A percentile compares a stretch with the other conserved stretches of the same genome.
phyloP scores from a whole-genome alignment of 1,140 invertebrate genomes.

The Drosophila rufa region DNA sequence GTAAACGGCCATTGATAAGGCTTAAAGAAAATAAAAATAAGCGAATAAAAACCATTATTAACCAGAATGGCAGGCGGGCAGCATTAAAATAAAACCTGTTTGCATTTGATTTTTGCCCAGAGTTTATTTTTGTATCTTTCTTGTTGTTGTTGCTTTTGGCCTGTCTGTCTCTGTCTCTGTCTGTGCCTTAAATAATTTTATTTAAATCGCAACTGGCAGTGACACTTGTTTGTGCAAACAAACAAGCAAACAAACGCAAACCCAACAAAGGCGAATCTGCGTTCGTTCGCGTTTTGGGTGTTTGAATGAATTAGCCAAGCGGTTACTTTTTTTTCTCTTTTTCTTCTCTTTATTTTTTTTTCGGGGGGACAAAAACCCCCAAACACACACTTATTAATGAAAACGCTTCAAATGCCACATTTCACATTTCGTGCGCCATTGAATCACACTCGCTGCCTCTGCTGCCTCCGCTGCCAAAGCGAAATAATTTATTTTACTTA shows the following conservation, averaged over 20 bases:
- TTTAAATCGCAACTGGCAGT: slow-evolving; percentile 74
- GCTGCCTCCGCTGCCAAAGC: slow-evolving; percentile 11
- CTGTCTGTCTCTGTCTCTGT: slow-evolving; percentile 43
- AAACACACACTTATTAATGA: slow-evolving; percentile 70
- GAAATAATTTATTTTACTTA: slow-evolving; percentile 49
- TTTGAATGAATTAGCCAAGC: slow-evolving; percentile 69
- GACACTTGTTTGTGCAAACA: slow-evolving; percentile 75
- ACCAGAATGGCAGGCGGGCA: slow-evolving; percentile 35
- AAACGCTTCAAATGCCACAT: slow-evolving; percentile 77
- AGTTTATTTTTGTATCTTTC: slow-evolving; percentile 41
- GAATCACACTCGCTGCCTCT: slow-evolving; percentile 54
- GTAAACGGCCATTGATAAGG: slow-evolving; percentile 42
- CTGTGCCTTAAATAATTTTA: slow-evolving; percentile 66
- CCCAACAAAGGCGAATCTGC: slow-evolving; percentile 42
- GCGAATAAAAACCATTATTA: slow-evolving; percentile 30
- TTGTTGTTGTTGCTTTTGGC: slow-evolving; percentile 18
- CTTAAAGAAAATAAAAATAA: background rate
- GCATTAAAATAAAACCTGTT: slow-evolving; percentile 58
- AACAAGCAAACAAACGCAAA: slow-evolving; percentile 55
- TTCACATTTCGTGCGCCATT: slow-evolving; percentile 66
- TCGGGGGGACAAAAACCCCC: slow-evolving; percentile 2
- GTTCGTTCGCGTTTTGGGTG: slow-evolving; percentile 33
- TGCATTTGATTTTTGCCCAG: slow-evolving; percentile 63
- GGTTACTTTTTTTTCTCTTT: background rate
- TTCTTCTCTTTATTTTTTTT: background rate